Base-by-base conservation (phyloP, 2,888 invertebrate species). In the Epinotia bilunana region DNA sequence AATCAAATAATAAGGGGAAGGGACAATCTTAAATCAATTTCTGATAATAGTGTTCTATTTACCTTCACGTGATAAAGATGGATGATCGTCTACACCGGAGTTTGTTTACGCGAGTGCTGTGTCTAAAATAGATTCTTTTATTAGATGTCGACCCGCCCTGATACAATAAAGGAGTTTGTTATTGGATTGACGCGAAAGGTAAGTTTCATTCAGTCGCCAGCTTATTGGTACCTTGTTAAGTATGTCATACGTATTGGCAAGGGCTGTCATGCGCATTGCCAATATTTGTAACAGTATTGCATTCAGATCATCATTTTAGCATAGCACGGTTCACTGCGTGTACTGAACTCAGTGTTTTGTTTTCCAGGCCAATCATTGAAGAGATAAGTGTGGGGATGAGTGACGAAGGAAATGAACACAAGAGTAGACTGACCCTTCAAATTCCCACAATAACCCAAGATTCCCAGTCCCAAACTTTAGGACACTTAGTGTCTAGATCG, bases 61-160 rank as follows among this genome's bases (percentile, higher is more conserved):
- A 72, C 11, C 57, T 68, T 55, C 76, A 73, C 77, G 79, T 80
- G 81, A 79, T 77, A 76, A 84, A 83, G 83, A 90, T 90, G 88
- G 83, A 85, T 85, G 79, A 80, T 78, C 77, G 70, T 67, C 65
- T 79, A 77, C 81, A 76, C 77, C 78, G 78, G 77, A 78, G 84
- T 88, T 88, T 90, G 90, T 91, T 90, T 91, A 90, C 87, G 82
- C 77, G 82, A 80, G 82, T 80, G 83, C 81, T 79, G 84, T 80
- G 84, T 86, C 87, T 77, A 83, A 92, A 93, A 94, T 94, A 94
- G 93, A 93, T 87, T 93, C 91, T 92, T 91, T 90, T 90, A 91
- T 88, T 92, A 92, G 91, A 90, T 80, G 83, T 84, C 82, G 83
- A 83, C 84, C 81, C 87, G 90, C 90, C 88, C 88, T 87, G 87